These are phyloP conservation scores for Cataglyphis altisquamis DNA, from an alignment of 2,888 invertebrate species.

Conservation along the genomic window DNA sequence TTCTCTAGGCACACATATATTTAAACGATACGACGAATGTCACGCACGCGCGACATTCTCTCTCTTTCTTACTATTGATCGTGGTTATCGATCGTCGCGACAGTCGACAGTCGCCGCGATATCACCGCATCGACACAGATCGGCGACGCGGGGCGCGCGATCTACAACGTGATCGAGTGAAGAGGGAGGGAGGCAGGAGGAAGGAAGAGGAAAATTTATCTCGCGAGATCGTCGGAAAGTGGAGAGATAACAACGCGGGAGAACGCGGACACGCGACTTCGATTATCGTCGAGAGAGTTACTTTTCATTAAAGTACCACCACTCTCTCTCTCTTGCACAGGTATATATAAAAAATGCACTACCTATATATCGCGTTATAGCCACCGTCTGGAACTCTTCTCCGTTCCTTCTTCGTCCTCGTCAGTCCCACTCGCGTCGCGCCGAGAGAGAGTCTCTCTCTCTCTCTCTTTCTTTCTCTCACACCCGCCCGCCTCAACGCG, in stretches of 20 bases:
- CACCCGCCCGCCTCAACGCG: slow-evolving; percentile 54
- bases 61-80: slow-evolving; percentile 47
- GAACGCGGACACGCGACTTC: neutral
- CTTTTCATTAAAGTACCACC: slow-evolving; percentile 50
- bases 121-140: slow-evolving; percentile 46
- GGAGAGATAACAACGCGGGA: neutral
- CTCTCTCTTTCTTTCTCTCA: slow-evolving; percentile 31
- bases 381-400: slow-evolving; percentile 2
- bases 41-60: neutral
- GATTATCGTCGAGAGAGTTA: slow-evolving; percentile 46
- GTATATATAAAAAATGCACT: slow-evolving; percentile 53
- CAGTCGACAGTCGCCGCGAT: neutral
- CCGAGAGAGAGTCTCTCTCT: slow-evolving; percentile 19
- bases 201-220: neutral
- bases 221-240: slow-evolving; percentile 4
- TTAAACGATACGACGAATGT: neutral
- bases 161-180: slow-evolving; percentile 29
- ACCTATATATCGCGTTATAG: slow-evolving; percentile 44
- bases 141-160: slow-evolving; percentile 27
- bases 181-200: neutral
- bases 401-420: neutral
- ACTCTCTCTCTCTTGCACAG: slow-evolving; percentile 45
- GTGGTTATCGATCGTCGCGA: slow-evolving; percentile 35
- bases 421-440: slow-evolving; percentile 59
- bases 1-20: neutral